phyloP scores from a whole-genome alignment of 2,888 invertebrate genomes.

The Nowickia ferox region DNA sequence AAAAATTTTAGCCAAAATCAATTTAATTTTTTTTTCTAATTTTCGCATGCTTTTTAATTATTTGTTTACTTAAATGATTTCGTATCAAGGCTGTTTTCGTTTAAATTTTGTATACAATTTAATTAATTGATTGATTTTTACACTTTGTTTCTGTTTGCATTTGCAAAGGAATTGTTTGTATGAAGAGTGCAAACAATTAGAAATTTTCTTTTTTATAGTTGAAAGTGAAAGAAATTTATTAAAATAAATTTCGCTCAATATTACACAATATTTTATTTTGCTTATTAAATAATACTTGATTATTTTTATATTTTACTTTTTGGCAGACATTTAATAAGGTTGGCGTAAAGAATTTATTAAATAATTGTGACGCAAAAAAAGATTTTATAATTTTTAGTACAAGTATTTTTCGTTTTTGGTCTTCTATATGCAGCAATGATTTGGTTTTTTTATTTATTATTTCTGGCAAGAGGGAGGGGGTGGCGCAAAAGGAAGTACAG shows the following conservation, averaged over 20 bases:
- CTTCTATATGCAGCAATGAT: not conserved
- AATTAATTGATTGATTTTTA: slow-evolving; percentile 47
- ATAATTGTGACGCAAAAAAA: not conserved
- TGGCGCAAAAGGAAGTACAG: too few species aligned
- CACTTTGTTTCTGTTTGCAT: slow-evolving; percentile 26
- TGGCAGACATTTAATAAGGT: slow-evolving; percentile 9
- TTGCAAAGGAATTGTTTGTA: slow-evolving; percentile 35
- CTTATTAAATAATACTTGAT: not conserved
- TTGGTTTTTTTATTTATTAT: not conserved
- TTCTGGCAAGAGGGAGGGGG: too few species aligned
- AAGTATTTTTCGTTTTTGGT: not conserved
- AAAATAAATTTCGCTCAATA: not conserved
- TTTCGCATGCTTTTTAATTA: not conserved
- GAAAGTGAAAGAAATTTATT: slow-evolving; percentile 35
- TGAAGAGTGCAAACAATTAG: slow-evolving; percentile 35
- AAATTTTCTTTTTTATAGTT: not conserved
- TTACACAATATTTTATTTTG: not conserved
- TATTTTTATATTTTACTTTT: slow-evolving; percentile 25
- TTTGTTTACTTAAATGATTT: slow-evolving; percentile 49
- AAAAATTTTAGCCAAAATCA: slow-evolving; percentile 7
- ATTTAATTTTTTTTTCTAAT: slow-evolving; percentile 9
- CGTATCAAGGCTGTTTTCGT: slow-evolving; percentile 53
- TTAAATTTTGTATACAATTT: slow-evolving; percentile 49
- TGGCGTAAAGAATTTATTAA: not conserved
- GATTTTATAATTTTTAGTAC: not conserved